Evolutionary conservation across 2,113 vertebrate genomes (phyloP), one percentile per base, ranked within the genome.

Genomic region (Hippocampus abdominalis): DNA sequence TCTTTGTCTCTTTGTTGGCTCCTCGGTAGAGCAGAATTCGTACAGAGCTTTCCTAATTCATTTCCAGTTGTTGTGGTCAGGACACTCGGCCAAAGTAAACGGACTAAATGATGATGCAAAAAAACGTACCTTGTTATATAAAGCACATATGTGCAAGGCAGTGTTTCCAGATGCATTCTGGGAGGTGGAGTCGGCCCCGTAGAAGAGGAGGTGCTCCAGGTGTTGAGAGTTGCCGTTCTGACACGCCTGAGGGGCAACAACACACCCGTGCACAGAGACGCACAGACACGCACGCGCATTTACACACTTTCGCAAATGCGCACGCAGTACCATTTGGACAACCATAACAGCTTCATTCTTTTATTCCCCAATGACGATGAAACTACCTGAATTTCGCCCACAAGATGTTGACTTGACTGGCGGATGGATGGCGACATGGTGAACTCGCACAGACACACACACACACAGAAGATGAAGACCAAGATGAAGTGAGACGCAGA

Each of bases 101-200:
- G 27, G 32, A 18, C 32, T 32, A 18, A 18, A 18, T 48, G n/a
- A 48, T n/a, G 4, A 23, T 25, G 15, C 25, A 18, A 49, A 1
- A 18, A 49, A 1, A 5, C 1, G 51, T 88, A 96, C 95, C 94
- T 96, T 96, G 86, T 96, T 96, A 88, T 97, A 96, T 85, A 96
- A 93, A 80, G 95, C 95, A 78, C 95, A 96, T 78, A 97, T 94
- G 90, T 97, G 95, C 86, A 97, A 88, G 77, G 95, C 95, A 32
- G 95, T 96, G 91, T 97, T 97, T 88, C 95, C 95, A 3, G 95
- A 97, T 70, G 95, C 95, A 46, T 96, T 97, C 91, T 94, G 93
- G 77, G 93, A 94, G 60, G 92, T 91, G 0, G 94, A 94, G 82
- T 96, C 94, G 0, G 94, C 94, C 59, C 95, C 95, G 0, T 96